Base-by-base conservation (phyloP, 2,113 vertebrate genomes). In the Marmota flaviventris region DNA sequence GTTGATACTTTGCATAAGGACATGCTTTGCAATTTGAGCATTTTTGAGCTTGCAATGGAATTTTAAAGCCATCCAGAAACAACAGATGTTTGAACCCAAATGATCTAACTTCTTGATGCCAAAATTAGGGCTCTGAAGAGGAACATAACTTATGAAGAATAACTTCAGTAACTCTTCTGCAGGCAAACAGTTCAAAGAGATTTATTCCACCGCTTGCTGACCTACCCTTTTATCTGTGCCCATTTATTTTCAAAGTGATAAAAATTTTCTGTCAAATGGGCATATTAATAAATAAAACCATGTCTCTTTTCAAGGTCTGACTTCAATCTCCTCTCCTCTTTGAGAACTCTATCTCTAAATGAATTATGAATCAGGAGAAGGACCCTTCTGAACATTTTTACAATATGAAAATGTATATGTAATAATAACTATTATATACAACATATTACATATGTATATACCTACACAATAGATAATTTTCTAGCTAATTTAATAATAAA, bases 61-160 rank as follows among this genome's bases (percentile, higher is more conserved):
- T 97, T 97, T 97, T 96, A 96, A 97, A 98, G 92, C 89, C 95
- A 93, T 98, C 97, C 97, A 97, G 96, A 98, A 98, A 97, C 96
- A 97, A 97, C 97, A 98, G 97, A 97, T 97, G 97, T 97, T 93
- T 97, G 96, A 98, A 95, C 95, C 90, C 92, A 94, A 96, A 85
- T 92, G 92, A 97, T 97, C 90, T 92, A 96, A 88, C 10, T 61
- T 95, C 94, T 93, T 77, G 95, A 95, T 95, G 93, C 92, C 96
- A 95, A 96, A 96, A 92, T 96, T 87, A 90, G 91, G 94, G 18
- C 92, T 97, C 92, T 70, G 67, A 87, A 67, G 89, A 95, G 37
- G 65, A 95, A 90, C 12, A 4, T 91, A 97, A 75, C 89, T 89
- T 34, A 56, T 72, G 93, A 97, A 87, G 83, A 84, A 39, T 61